Evolutionary conservation across 2,888 invertebrate species (phyloP), one percentile per base, ranked within the genome.

Genomic region (Drosophila melanosoma): DNA sequence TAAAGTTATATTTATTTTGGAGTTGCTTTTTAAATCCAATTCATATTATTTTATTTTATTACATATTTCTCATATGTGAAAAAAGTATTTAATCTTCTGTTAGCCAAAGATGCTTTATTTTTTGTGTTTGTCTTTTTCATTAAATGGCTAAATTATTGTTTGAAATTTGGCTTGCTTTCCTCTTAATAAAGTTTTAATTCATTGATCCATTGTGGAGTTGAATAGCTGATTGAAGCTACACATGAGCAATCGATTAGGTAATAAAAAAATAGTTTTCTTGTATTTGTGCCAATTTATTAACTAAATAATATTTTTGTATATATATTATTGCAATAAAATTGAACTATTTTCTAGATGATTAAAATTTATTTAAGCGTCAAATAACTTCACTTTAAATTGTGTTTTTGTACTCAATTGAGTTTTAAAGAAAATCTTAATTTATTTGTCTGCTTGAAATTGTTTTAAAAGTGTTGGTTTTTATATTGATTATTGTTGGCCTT

Each of bases 181-280:
- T 75, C 72, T 72, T 10, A 45, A 42, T 70, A 81, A 84, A 78
- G 70, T 63, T 52, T 64, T 73, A 40, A 32, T 8, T 17, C 23
- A 61, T 76, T 29, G 49, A 52, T 60, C 35, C 33, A 10, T n/a
- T n/a, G 17, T 26, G 17, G 17, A 48, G 60, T 45, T 40, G 45
- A 38, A 12, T 12, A 45, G 12, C 7, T 10, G n/a, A 4, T n/a
- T 10, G 10, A 40, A 40, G 2, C 40, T n/a, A n/a, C 10, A n/a
- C 10, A 10, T 38, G 38, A 17, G 3, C 1, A 17, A 38, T 38
- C 38, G 38, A 38, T 45, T 42, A 3, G 20, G 3, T 42, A 20
- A 42, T 42, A 7, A 45, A 23, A 45, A 8, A 5, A 1, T 7
- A 4, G 2, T 11, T 42, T 42, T 11, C 6, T 6, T 5, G 1